Conservation (phyloP, 1,140 invertebrate genomes). For the Antheraea mylitta region DNA sequence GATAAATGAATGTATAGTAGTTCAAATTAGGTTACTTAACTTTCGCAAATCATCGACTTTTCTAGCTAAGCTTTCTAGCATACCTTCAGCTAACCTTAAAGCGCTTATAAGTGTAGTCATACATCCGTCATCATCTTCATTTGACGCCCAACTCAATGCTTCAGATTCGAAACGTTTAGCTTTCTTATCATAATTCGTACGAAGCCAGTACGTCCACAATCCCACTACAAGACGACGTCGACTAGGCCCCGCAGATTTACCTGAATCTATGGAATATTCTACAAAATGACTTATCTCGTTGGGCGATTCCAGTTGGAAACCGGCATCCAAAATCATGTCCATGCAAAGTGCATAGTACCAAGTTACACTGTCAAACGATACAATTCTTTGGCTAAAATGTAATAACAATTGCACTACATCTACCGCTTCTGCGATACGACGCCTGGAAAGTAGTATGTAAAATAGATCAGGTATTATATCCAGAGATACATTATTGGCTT, state of each 20-base stretch:
- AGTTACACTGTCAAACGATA: slow-evolving; percentile 48
- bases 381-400: slow-evolving; percentile 40
- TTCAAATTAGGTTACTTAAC: slow-evolving; percentile 29
- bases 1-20: background rate
- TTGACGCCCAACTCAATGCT: slow-evolving; percentile 48
- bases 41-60: slow-evolving; percentile 68
- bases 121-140: slow-evolving; percentile 41
- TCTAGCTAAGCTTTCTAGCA: slow-evolving; percentile 65
- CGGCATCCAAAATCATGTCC: slow-evolving; percentile 70
- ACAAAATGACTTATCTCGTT: slow-evolving; percentile 56
- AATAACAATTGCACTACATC: slow-evolving; percentile 48
- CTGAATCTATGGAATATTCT: slow-evolving; percentile 42
- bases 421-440: slow-evolving; percentile 66
- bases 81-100: slow-evolving; percentile 63
- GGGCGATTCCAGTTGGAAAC: slow-evolving; percentile 65
- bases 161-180: slow-evolving; percentile 59
- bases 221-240: slow-evolving; percentile 50
- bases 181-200: slow-evolving; percentile 46
- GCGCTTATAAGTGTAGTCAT: slow-evolving; percentile 50
- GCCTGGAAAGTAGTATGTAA: slow-evolving; percentile 54
- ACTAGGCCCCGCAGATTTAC: slow-evolving; percentile 35
- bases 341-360: slow-evolving; percentile 74
- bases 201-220: slow-evolving; percentile 68
- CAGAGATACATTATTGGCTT: slow-evolving; percentile 53
- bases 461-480: slow-evolving; percentile 70